Base-by-base conservation (phyloP, 1,140 invertebrate species). In the Papilio polytes region DNA sequence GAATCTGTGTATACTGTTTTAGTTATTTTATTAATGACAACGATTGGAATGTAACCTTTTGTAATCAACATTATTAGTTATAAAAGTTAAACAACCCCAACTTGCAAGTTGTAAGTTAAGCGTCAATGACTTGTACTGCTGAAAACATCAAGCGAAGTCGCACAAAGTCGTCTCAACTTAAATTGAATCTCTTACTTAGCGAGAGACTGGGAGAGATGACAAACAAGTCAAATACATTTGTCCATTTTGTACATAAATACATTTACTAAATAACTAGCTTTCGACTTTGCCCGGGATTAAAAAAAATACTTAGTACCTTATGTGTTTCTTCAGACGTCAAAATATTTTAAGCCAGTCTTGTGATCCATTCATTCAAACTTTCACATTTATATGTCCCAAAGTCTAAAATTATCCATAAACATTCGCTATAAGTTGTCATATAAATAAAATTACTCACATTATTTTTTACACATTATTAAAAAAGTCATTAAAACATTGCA, bases 131-230 rank as follows among this genome's bases (percentile, higher is more conserved):
- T 31, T n/a, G 6, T 53, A 36, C 72, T 74, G 70, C 77, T 83
- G 74, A 72, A 81, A 80, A 86, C 81, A 74, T 77, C 74, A 80
- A 83, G 84, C 81, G 74, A 86, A 85, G 87, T 86, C 85, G 82
- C 83, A 83, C 82, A 88, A 88, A 87, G 87, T 82, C 79, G 86
- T 84, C 82, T 81, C 86, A 88, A 89, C 86, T 88, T 89, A 89
- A 89, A 89, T 89, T 89, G 88, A 85, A 88, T 88, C 81, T 86
- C 83, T 59, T 63, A 12, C 59, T 63, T 63, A 63, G 22, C 56
- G 8, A 20, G 56, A 9, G 56, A 63, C 10, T 13, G 59, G 3
- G 12, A 63, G 20, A 12, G 26, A 63, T 63, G 56, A 63, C 10
- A 63, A 59, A 59, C n/a, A 20, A 26, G 59, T 13, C 9, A 13